Evolutionary conservation across 2,797 vertebrate genomes (phyloP).

Genomic region (Galagoides demidoff): DNA sequence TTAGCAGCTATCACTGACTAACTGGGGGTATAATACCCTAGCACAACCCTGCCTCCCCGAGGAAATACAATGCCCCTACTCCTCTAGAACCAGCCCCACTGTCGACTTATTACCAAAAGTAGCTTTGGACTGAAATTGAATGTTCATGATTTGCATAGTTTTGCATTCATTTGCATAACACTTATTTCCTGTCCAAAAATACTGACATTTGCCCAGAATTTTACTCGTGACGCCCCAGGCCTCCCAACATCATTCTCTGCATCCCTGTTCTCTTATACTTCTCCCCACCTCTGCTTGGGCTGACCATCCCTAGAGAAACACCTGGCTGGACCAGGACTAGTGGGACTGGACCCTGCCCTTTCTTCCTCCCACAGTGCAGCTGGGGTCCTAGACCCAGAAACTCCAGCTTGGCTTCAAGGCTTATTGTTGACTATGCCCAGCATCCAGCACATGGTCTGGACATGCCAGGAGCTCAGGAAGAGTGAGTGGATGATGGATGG

Average conservation of each 20-base stretch:
- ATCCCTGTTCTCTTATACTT: neutral
- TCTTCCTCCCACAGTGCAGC: neutral
- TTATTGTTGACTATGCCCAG: neutral
- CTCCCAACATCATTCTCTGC: neutral
- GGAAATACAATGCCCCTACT: neutral
- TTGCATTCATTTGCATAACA: slow-evolving; percentile 77
- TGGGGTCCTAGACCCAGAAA: neutral
- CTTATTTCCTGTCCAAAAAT: slow-evolving; percentile 69
- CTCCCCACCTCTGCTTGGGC: neutral
- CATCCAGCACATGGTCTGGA: neutral
- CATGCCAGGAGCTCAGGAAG: neutral
- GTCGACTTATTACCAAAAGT: slow-evolving; percentile 65
- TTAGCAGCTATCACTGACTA: neutral
- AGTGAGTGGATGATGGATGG: neutral
- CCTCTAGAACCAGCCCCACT: neutral
- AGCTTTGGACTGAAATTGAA: slow-evolving; percentile 69
- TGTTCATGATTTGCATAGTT: slow-evolving; percentile 68
- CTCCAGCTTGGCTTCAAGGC: neutral
- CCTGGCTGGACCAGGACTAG: neutral
- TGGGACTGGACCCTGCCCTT: too few species aligned
- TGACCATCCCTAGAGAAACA: neutral
- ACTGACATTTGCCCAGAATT: slow-evolving; percentile 50
- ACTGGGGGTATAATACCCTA: neutral
- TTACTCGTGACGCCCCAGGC: neutral
- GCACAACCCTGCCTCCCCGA: neutral